A percentile compares a stretch with the other conserved stretches of the same genome.
Evolutionary conservation across 2,113 vertebrate genomes (phyloP).

Genomic region (Arizona elegans): DNA sequence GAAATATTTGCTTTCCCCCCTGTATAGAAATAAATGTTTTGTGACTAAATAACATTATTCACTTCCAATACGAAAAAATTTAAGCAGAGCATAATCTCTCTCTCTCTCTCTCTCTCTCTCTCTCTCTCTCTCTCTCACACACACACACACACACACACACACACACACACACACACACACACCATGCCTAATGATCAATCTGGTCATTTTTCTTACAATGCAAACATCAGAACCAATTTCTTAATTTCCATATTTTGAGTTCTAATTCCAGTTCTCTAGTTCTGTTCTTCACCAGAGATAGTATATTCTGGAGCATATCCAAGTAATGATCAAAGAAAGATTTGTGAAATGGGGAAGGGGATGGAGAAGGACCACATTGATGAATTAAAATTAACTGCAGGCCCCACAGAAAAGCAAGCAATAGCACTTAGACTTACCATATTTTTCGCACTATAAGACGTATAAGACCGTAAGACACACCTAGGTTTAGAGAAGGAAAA

Average conservation of each 20-base stretch:
- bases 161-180: not conserved
- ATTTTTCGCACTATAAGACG: no score
- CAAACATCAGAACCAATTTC: not conserved
- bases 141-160: not conserved
- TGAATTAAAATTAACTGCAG: not conserved
- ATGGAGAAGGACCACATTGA: not conserved
- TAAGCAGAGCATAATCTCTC: not conserved
- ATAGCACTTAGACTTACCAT: not conserved
- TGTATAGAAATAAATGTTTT: not conserved
- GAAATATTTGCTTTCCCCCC: slow-evolving; percentile 6
- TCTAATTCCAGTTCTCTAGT: not conserved
- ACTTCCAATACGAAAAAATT: not conserved
- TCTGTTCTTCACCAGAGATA: not conserved
- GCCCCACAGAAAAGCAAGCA: not conserved
- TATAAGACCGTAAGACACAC: no score
- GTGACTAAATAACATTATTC: not conserved
- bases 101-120: not conserved
- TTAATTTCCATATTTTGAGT: not conserved
- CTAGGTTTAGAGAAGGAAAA: no score
- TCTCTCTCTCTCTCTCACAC: not conserved
- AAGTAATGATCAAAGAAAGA: not conserved
- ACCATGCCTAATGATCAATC: not conserved
- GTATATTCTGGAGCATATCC: not conserved
- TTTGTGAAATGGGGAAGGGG: not conserved
- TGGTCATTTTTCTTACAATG: not conserved